Conservation (phyloP, 2,113 vertebrate species). For the Alligator sinensis region DNA sequence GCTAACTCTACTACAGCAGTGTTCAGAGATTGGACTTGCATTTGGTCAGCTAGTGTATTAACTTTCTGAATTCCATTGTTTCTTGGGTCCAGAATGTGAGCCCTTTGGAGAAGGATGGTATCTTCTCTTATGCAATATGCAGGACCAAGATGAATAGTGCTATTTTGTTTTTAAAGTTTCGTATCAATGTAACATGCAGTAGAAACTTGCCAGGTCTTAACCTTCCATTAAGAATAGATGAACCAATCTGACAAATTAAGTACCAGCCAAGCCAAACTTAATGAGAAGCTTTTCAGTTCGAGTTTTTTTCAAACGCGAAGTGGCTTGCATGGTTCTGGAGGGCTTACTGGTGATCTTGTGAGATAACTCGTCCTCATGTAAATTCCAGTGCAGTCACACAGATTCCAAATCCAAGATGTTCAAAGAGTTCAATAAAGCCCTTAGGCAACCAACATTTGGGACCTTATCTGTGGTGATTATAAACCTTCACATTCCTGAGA, state of each 20-base stretch:
- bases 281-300: background rate
- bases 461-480: background rate
- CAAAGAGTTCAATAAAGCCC: background rate
- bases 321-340: background rate
- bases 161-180: background rate
- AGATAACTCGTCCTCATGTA: background rate
- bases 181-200: background rate
- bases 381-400: background rate
- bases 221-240: background rate
- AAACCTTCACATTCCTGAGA: background rate
- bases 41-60: background rate
- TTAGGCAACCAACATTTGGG: background rate
- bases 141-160: background rate
- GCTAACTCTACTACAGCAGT: conserved; percentile 30
- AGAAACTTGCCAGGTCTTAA: background rate
- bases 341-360: background rate
- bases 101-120: background rate
- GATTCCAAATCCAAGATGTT: background rate
- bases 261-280: background rate
- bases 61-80: background rate
- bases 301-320: background rate
- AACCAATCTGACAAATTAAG: background rate
- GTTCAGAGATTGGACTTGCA: background rate
- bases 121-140: background rate
- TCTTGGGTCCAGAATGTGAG: accelerated